Conservation (phyloP, 2,888 invertebrate species). For the Troides helena region DNA sequence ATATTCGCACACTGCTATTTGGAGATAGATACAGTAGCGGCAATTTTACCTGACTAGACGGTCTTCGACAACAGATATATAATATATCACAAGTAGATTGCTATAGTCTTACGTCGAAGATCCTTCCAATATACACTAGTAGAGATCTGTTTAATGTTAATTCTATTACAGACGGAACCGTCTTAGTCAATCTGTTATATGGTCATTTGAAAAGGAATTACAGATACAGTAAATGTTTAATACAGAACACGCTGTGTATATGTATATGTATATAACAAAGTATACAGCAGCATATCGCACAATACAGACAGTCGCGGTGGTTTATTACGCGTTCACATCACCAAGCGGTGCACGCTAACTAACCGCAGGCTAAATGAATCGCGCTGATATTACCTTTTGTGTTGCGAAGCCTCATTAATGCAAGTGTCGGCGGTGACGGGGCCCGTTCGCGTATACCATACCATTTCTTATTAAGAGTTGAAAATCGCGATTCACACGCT, state of each 20-base stretch:
- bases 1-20: too few species aligned
- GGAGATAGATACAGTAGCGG: too few species aligned
- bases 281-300: constrained; percentile 5
- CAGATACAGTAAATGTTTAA: not conserved
- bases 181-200: too few species aligned
- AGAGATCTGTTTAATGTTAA: too few species aligned
- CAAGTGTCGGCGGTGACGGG: constrained; percentile 47
- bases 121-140: too few species aligned
- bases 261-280: not conserved
- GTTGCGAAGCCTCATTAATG: constrained; percentile 50
- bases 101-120: too few species aligned
- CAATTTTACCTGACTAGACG: too few species aligned
- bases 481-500: constrained; percentile 32
- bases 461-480: constrained; percentile 41
- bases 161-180: too few species aligned
- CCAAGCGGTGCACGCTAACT: constrained; percentile 41
- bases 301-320: constrained; percentile 12
- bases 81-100: too few species aligned
- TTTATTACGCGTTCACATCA: constrained; percentile 27
- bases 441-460: constrained; percentile 36
- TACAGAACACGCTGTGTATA: not conserved
- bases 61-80: too few species aligned
- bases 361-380: constrained; percentile 61
- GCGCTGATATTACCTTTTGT: constrained; percentile 60
- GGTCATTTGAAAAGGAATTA: too few species aligned